Base-by-base conservation (phyloP, 1,140 invertebrate species). In the Chrysomallon squamiferum region DNA sequence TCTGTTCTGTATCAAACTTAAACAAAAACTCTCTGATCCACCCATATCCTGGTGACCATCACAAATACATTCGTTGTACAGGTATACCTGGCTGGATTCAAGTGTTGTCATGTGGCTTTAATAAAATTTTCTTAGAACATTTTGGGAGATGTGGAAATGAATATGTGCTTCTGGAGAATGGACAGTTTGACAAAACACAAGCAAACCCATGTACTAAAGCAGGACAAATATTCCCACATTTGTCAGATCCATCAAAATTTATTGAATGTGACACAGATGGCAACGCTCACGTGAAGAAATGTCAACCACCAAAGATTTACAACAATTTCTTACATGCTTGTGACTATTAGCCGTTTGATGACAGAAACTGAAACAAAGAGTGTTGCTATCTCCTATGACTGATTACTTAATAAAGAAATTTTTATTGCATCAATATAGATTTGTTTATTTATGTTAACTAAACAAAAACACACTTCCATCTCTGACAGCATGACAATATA, bases 1-100 rank as follows among this genome's bases (percentile, higher is more conserved):
- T 56, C n/a, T 65, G 63, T 35, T 58, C 63, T 2, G 27, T 41
- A 27, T 38, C 29, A 27, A 45, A 27, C 41, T 20, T 65, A 5
- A 18, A n/a, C 32, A 7, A 58, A 32, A 5, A 30, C 11, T 32
- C 32, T 29, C 20, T 38, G 11, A 59, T 49, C 63, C 63, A 65
- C 5, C 41, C 63, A n/a, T 59, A 65, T 30, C 43, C 57, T 4
- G 22, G 27, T 13, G 63, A 65, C 57, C 41, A n/a, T n/a, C 25
- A 41, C 41, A 65, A 65, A 35, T 65, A 25, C 56, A 45, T 29
- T 56, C 63, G 59, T 30, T 65, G 63, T 20, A 32, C n/a, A 4
- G 50, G 38, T 2, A 41, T 49, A 6, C 63, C 56, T 18, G n/a
- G 22, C 25, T 6, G n/a, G 32, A 41, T 38, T 5, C 18, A 32